Conservation (phyloP, 30 jellyfish, hydroid and myxozoan species). For the Nemopilema nomurai region DNA sequence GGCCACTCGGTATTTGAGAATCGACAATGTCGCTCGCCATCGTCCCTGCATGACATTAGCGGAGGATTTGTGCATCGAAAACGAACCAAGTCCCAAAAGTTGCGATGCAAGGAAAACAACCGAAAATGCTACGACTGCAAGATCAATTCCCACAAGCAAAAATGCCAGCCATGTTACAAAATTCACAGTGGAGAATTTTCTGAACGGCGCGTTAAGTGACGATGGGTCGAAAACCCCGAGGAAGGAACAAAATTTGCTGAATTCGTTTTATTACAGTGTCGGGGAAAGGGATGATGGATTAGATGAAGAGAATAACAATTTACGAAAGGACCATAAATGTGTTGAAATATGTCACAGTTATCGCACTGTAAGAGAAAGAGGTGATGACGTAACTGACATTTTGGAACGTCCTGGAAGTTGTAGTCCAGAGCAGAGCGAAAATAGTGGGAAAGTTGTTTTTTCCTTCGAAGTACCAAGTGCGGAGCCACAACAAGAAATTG, state of each 20-base stretch:
- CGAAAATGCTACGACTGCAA: constrained; percentile 1
- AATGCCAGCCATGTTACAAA: constrained; percentile 29
- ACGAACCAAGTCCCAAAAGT: neutral
- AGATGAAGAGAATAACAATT: neutral
- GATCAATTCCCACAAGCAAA: neutral
- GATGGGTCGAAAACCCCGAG: constrained; percentile 24
- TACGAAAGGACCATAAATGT: neutral
- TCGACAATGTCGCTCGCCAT: neutral
- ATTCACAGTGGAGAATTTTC: constrained; percentile 68
- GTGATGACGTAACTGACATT: neutral
- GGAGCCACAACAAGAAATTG: constrained; percentile 5
- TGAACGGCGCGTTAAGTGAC: constrained; percentile 16
- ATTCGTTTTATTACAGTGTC: constrained; percentile 14
- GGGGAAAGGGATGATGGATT: neutral
- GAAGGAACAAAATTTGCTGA: neutral
- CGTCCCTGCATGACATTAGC: neutral
- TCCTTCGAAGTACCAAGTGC: constrained; percentile 25
- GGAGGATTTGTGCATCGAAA: constrained; percentile 25
- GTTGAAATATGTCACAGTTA: constrained; percentile 1
- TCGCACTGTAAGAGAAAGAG: constrained; percentile 8
- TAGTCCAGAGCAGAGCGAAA: neutral
- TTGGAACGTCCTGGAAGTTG: neutral
- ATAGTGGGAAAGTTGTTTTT: constrained; percentile 19
- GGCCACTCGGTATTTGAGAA: neutral
- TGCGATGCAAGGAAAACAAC: too few species aligned